phyloP scores from a whole-genome alignment of 2,797 vertebrate species.

The Apodemus agrarius region DNA sequence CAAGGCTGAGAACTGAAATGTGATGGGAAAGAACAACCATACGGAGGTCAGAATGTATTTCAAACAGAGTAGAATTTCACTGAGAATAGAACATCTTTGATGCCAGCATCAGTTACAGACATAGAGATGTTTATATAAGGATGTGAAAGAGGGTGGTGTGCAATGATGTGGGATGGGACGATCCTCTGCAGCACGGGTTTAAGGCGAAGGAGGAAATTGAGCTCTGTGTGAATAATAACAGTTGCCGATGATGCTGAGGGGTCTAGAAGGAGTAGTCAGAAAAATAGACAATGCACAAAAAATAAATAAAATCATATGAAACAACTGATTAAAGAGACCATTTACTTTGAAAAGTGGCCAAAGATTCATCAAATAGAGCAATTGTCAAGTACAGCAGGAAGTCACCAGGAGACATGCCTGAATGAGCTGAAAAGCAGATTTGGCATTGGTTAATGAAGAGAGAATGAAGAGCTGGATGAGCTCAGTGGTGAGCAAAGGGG shows the following conservation, averaged over 20 bases:
- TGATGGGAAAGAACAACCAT: not conserved
- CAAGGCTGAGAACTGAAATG: not conserved
- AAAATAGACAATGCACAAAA: not conserved
- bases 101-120: not conserved
- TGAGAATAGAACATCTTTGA: not conserved
- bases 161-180: not conserved
- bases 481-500: not conserved
- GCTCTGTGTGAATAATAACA: not conserved
- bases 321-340: not conserved
- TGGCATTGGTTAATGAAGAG: not conserved
- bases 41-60: not conserved
- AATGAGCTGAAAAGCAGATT: not conserved
- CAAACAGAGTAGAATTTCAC: not conserved
- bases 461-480: not conserved
- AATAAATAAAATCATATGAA: not conserved
- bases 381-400: not conserved
- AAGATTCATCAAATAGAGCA: not conserved
- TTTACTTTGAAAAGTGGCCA: not conserved
- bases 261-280: not conserved
- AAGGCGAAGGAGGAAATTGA: not conserved
- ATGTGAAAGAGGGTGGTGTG: accelerated
- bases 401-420: not conserved
- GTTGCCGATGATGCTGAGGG: not conserved
- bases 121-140: not conserved
- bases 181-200: not conserved